phyloP scores from a whole-genome alignment of 2,888 invertebrate species.

The Mythimna loreyi region DNA sequence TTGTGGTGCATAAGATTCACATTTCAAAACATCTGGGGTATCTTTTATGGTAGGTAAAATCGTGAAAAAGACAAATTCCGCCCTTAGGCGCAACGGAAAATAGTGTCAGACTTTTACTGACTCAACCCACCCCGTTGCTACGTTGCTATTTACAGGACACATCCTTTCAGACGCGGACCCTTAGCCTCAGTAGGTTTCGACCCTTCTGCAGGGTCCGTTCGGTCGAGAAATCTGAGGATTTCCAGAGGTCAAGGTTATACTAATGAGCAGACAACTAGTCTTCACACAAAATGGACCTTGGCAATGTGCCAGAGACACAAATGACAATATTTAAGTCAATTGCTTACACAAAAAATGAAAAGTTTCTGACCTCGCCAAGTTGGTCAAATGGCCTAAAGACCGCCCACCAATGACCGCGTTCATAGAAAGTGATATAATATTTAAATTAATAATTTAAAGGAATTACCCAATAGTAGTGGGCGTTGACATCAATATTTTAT shows the following conservation, averaged over 20 bases:
- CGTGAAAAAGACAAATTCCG: too few species aligned
- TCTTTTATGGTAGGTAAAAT: too few species aligned
- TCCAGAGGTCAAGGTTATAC: slow-evolving; percentile 1
- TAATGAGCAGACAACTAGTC: slow-evolving; percentile 12
- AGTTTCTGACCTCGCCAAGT: slow-evolving; percentile 50
- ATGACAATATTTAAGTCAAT: slow-evolving; percentile 31
- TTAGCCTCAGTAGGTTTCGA: too few species aligned
- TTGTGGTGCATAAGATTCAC: background rate
- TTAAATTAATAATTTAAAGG: slow-evolving; percentile 26
- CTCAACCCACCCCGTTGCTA: too few species aligned
- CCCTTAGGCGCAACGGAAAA: too few species aligned
- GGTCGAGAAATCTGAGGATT: background rate
- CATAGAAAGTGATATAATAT: slow-evolving; percentile 57
- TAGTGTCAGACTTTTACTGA: too few species aligned
- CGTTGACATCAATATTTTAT: slow-evolving; percentile 36
- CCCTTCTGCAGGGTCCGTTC: too few species aligned
- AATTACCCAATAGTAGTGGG: slow-evolving; percentile 55
- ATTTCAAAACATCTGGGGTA: too few species aligned
- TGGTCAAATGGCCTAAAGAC: slow-evolving; percentile 40
- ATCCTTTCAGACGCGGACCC: too few species aligned
- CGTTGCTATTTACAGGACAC: too few species aligned
- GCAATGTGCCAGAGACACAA: slow-evolving; percentile 39
- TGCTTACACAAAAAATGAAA: slow-evolving; percentile 24
- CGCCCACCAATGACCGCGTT: slow-evolving; percentile 49
- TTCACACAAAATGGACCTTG: slow-evolving; percentile 37